A percentile compares a stretch with the other conserved stretches of the same genome.
Conservation (phyloP, 2,113 vertebrate species). For the Gopherus evgoodei region DNA sequence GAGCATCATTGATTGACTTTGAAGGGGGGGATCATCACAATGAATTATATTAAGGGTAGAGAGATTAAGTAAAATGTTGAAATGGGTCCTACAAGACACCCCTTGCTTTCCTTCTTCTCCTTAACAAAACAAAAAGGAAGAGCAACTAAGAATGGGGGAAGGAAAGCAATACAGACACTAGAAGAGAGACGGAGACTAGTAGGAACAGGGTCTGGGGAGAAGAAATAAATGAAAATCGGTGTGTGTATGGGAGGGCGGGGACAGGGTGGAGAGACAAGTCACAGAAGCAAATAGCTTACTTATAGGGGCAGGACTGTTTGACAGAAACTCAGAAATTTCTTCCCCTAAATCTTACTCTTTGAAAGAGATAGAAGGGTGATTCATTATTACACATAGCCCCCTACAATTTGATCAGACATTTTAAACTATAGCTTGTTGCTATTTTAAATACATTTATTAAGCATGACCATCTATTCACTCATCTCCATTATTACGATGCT, state of each 20-base stretch:
- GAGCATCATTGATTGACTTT: background rate
- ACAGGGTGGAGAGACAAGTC: background rate
- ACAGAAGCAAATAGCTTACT: background rate
- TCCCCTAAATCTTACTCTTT: background rate
- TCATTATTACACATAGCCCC: background rate
- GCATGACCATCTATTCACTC: background rate
- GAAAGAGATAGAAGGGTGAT: background rate
- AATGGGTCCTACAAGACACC: background rate
- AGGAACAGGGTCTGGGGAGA: background rate
- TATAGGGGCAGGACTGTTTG: background rate
- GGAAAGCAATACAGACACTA: background rate
- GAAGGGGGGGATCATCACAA: background rate
- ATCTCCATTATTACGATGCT: background rate
- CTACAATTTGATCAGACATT: background rate
- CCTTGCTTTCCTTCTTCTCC: background rate
- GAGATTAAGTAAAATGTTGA: background rate
- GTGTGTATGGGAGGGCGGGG: background rate
- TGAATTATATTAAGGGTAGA: background rate
- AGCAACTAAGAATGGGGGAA: background rate
- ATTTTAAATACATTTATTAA: background rate
- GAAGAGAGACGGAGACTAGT: background rate
- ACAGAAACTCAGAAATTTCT: background rate
- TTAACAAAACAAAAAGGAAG: background rate
- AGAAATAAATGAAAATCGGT: background rate
- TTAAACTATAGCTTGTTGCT: background rate